Evolutionary conservation across 2,797 vertebrate genomes (phyloP), one percentile per base, ranked within the genome.

Genomic region (Nannoperca australis): DNA sequence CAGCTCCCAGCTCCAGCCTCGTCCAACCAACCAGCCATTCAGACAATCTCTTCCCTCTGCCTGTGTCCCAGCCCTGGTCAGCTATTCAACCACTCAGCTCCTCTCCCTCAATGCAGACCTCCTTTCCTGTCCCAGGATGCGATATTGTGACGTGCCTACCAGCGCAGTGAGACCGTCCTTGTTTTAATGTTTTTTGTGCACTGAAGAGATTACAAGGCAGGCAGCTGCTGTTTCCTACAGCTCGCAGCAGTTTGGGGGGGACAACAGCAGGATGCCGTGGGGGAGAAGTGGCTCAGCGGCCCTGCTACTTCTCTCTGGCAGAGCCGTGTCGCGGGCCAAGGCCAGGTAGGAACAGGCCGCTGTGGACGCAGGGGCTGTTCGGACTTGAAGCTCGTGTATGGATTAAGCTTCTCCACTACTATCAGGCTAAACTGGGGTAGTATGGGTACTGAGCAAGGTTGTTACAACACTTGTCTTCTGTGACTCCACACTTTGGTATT

Each of bases 121-220:
- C 89, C 86, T 92, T 95, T 96, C 95, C 95, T 95, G 92, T 87
- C 42, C 74, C 94, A 95, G 94, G 95, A 95, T 94, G 91, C 75
- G 61, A 78, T 76, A 74, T 59, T 44, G 83, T 90, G 90, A 92
- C 88, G 92, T 88, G 74, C 79, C 80, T 67, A 64, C 82, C 79
- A 83, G 71, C 49, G 47, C 77, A 74, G 77, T 67, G 70, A 87
- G 72, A 81, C 83, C 66, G 83, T 92, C 91, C 91, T 91, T 91
- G 92, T 88, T 86, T 82, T 88, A 51, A 90, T 93, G 91, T 94
- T 90, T 90, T 93, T 94, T 93, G 85, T 84, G 85, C 74, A 50
- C 82, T 54, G 92, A 94, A 78, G 86, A 91, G 91, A 89, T 91
- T 93, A 78, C 83, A 85, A 93, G 93, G 89, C 90, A 91, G 88